phyloP scores from a whole-genome alignment of 2,113 vertebrate genomes.

The Pogona vitticeps region DNA sequence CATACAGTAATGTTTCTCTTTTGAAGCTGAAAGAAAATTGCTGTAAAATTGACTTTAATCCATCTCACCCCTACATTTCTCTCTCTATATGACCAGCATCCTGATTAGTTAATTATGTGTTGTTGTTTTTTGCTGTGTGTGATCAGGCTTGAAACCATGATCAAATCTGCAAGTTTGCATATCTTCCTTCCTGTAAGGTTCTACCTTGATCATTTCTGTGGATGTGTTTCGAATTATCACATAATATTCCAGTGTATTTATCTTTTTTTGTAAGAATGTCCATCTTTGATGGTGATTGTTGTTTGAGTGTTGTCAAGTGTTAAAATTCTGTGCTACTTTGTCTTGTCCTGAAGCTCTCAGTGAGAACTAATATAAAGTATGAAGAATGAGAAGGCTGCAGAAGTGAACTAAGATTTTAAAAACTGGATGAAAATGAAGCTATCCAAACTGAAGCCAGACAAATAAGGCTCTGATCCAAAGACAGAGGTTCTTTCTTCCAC shows the following conservation, averaged over 20 bases:
- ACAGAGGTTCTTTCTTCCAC: constrained; percentile 12
- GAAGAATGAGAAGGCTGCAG: constrained; percentile 4
- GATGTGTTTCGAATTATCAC: neutral
- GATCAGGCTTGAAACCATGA: neutral
- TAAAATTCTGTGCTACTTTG: constrained; percentile 26
- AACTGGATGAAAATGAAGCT: constrained; percentile 22
- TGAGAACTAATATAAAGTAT: constrained; percentile 14
- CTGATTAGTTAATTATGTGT: neutral
- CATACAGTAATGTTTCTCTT: neutral
- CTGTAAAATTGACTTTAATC: neutral
- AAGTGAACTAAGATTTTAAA: constrained; percentile 46
- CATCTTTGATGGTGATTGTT: constrained; percentile 1
- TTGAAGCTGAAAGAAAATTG: neutral
- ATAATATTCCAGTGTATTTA: constrained; percentile 14
- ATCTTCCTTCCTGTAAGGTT: neutral
- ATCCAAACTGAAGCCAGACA: constrained; percentile 46
- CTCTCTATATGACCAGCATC: neutral
- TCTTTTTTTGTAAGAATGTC: neutral
- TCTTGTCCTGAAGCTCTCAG: fast-evolving
- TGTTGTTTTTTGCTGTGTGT: neutral
- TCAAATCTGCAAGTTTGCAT: neutral
- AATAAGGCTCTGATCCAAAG: constrained; percentile 9
- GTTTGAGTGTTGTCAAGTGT: neutral
- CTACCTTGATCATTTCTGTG: constrained; percentile 8
- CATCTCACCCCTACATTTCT: fast-evolving